phyloP scores from a whole-genome alignment of 2,888 invertebrate species.

The Zygogramma bicolorata region DNA sequence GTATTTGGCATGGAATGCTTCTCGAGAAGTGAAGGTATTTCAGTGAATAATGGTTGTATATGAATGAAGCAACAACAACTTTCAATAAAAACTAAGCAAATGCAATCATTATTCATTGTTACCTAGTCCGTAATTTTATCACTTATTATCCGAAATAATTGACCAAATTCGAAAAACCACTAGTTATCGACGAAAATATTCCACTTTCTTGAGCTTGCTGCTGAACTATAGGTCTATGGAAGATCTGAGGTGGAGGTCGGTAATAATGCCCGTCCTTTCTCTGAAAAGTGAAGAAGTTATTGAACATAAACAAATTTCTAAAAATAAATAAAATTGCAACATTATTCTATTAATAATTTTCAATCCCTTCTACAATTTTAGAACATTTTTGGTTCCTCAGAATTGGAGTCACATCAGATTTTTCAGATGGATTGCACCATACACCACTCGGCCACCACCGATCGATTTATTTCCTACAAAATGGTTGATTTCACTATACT shows the following conservation, averaged over 20 bases:
- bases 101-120: neutral
- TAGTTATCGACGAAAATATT: slow-evolving; percentile 81
- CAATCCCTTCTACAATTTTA: no score
- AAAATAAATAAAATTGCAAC: no score
- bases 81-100: neutral
- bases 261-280: slow-evolving; percentile 78
- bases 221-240: slow-evolving; percentile 65
- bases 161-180: slow-evolving; percentile 82
- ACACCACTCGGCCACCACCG: no score
- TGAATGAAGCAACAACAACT: no score
- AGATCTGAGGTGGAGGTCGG: slow-evolving; percentile 70
- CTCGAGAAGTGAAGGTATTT: neutral
- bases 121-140: neutral
- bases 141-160: slow-evolving; percentile 72
- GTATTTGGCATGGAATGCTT: neutral
- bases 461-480: no score
- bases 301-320: neutral
- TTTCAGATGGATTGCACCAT: no score
- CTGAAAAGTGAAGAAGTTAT: slow-evolving; percentile 63
- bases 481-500: no score
- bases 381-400: no score
- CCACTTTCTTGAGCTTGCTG: slow-evolving; percentile 69
- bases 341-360: no score
- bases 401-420: no score
- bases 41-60: no score